phyloP scores from a whole-genome alignment of 2,888 invertebrate genomes.

The Diachrysia chrysitis region DNA sequence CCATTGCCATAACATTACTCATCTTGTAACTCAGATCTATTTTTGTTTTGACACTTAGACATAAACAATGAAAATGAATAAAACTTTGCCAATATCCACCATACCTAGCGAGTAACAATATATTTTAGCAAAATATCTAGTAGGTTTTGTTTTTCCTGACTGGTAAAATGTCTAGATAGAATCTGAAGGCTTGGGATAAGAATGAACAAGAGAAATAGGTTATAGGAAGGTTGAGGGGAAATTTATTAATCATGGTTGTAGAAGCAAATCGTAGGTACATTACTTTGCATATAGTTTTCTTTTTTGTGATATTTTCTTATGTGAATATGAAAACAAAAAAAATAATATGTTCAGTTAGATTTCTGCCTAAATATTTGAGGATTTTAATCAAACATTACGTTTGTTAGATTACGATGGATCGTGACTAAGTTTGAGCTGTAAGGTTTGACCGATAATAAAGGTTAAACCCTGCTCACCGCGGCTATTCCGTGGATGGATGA shows the following conservation, averaged over 20 bases:
- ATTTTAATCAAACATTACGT: too few species aligned
- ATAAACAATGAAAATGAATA: constrained; percentile 50
- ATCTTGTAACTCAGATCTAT: constrained; percentile 26
- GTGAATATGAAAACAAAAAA: too few species aligned
- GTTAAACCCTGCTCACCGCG: too few species aligned
- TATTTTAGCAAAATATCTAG: constrained; percentile 26
- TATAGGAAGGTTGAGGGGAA: constrained; percentile 11
- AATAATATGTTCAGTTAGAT: constrained; percentile 18
- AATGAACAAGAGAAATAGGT: constrained; percentile 32
- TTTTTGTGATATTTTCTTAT: too few species aligned
- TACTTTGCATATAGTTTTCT: too few species aligned
- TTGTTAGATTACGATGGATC: too few species aligned
- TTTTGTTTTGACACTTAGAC: constrained; percentile 46
- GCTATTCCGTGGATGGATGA: too few species aligned
- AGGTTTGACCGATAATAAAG: too few species aligned
- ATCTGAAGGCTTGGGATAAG: constrained; percentile 13
- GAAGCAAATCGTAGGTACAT: too few species aligned
- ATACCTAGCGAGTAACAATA: constrained; percentile 23
- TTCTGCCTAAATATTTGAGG: too few species aligned
- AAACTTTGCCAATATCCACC: constrained; percentile 50
- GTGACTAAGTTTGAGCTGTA: too few species aligned
- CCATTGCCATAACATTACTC: constrained; percentile 30
- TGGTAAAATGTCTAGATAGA: constrained; percentile 17
- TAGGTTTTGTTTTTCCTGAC: constrained; percentile 20
- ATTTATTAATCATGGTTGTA: neutral